Base-by-base conservation (phyloP, 2,113 vertebrate species). In the Ammodytes marinus region DNA sequence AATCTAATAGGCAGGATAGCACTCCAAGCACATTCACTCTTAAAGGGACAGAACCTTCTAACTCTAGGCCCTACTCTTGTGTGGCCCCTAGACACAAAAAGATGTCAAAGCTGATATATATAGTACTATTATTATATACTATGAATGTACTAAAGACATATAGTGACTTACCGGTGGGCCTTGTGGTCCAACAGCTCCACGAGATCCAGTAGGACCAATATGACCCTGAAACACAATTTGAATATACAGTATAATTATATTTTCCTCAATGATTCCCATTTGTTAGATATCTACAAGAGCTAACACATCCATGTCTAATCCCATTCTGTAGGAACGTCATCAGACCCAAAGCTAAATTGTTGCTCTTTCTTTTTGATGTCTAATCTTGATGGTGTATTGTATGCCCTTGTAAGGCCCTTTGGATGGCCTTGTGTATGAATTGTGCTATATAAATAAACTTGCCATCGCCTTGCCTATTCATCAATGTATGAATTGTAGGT, bases 161-260 rank as follows among this genome's bases (percentile, higher is more conserved):
- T 53, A 39, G n/a, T 76, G 71, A 89, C 97, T 95, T 96, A 99
- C 98, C 84, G 98, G 98, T 64, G 90, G 78, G 2, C 98, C 98
- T 93, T 97, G 97, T 19, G 97, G 97, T 93, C 98, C 98, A 64
- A 90, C 49, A 59, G 96, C 86, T 80, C 98, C 98, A 91, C 97
- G 96, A 86, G 87, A 83, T 87, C 98, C 98, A 72, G 91, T 87
- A 59, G 95, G 59, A 53, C 98, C 98, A 49, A 63, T 1, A 17
- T 96, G 95, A 85, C 98, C 98, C 98, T 99, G 80, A 76, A 92
- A 93, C 87, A 95, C 10, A 69, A 42, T 37, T 64, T n/a, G 8
- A 12, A 79, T 9, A 69, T 15, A 27, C 27, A 27, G 27, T 27
- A 60, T 58, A 60, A 27, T 55, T 0, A 68, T 8, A n/a, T 6